Evolutionary conservation across 1,140 invertebrate species (phyloP).

Genomic region (Venturia canescens): DNA sequence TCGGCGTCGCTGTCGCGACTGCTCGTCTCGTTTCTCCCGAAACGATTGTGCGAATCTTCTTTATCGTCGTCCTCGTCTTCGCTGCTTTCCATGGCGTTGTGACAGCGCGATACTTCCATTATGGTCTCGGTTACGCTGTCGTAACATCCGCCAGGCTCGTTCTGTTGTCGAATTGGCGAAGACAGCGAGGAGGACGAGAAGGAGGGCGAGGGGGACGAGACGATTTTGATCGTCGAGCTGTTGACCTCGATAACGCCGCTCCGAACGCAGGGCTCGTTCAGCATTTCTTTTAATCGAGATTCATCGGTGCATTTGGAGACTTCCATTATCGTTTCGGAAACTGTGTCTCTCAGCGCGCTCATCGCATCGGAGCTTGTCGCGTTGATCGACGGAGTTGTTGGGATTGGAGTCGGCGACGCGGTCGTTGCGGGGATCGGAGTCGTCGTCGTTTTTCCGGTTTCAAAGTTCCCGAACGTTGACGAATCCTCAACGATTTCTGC

Average conservation of each 20-base stretch:
- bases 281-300: conserved; percentile 35
- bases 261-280: neutral
- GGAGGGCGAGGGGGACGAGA: conserved; percentile 21
- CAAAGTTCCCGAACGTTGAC: conserved; percentile 18
- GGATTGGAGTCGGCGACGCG: neutral
- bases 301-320: conserved; percentile 66
- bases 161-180: neutral
- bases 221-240: conserved; percentile 19
- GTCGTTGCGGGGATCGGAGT: neutral
- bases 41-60: neutral
- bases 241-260: conserved; percentile 12
- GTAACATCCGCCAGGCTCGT: conserved; percentile 29
- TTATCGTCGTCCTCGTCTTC: conserved; percentile 31
- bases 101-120: conserved; percentile 64
- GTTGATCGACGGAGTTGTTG: neutral
- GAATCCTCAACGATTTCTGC: conserved; percentile 1
- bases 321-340: conserved; percentile 72
- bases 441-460: conserved; percentile 15
- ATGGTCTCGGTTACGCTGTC: conserved; percentile 67
- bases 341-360: conserved; percentile 62
- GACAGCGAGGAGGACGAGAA: neutral
- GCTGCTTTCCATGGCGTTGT: conserved; percentile 51
- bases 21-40: neutral
- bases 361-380: neutral
- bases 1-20: conserved; percentile 33